Evolutionary conservation across 92 coral and sea anemone genomes (phyloP), one percentile per base, ranked within the genome.

Genomic region (Porites evermanni): DNA sequence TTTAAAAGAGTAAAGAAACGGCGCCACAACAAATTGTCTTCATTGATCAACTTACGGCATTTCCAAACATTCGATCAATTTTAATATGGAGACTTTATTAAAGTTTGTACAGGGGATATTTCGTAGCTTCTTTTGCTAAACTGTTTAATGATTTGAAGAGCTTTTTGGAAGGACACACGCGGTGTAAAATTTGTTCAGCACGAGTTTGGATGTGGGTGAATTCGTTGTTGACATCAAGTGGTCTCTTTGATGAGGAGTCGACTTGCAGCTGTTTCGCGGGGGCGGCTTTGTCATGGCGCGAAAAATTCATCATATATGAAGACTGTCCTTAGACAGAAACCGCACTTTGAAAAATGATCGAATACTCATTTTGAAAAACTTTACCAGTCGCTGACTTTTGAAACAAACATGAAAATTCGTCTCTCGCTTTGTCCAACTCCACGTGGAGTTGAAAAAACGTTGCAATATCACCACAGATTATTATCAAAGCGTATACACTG

Each of bases 241-340:
- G 59, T 24, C n/a, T 47, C 60, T 17, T 72, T 69, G 67, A 68
- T 54, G 12, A 52, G 64, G 52, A 20, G 64, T 79, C 52, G 54
- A 50, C 18, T 71, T 56, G 78, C 86, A 81, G 77, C 86, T 81
- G 86, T 53, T 70, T 53, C 38, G 53, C 20, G 86, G 61, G 69
- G 78, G 86, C 77, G 86, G 78, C 53, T 74, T 56, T 38, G 86
- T 70, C 78, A 70, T 50, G 77, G 66, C 51, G 58, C 65, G 29
- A 81, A 70, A 44, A 26, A 56, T 6, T 9, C 66, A 12, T 53
- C 29, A 10, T 58, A 54, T 78, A 3, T 56, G 23, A 70, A 81
- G 29, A 70, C 38, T 17, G 61, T 47, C 78, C 7, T 81, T 58
- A 70, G 58, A 81, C 20, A 38, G 59, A 81, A 80, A 71, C 78